phyloP scores from a whole-genome alignment of 2,888 invertebrate genomes.

The Taphrorychus bicolor region DNA sequence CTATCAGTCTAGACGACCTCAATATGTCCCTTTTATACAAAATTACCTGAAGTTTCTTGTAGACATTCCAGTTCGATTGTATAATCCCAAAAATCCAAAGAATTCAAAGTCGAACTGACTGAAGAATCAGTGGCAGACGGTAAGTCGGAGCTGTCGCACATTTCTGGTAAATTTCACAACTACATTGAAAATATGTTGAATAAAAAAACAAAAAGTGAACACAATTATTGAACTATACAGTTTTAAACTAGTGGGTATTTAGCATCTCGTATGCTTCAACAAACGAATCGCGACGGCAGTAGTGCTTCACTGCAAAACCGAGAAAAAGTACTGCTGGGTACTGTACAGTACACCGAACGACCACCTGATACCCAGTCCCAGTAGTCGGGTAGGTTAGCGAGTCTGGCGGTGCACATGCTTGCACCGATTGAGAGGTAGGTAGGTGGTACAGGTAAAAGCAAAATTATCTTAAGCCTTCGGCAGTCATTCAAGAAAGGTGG shows the following conservation, averaged over 20 bases:
- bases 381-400: neutral
- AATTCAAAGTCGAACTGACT: conserved; percentile 63
- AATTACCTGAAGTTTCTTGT: conserved; percentile 58
- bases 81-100: conserved; percentile 85
- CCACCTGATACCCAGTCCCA: conserved; percentile 5
- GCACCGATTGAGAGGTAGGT: neutral
- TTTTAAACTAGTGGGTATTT: neutral
- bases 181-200: too few species aligned
- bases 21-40: neutral
- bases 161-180: too few species aligned
- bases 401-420: neutral
- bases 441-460: conserved; percentile 2
- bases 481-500: too few species aligned
- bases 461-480: too few species aligned
- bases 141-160: conserved; percentile 52
- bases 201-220: too few species aligned
- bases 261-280: neutral
- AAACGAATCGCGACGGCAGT: neutral
- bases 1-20: neutral
- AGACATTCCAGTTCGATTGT: conserved; percentile 83
- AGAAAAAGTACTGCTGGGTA: neutral
- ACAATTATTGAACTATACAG: too few species aligned
- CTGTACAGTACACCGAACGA: neutral
- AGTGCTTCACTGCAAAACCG: neutral
- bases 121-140: conserved; percentile 49